Evolutionary conservation across 2,888 invertebrate species (phyloP).

Genomic region (Helobdella robusta): DNA sequence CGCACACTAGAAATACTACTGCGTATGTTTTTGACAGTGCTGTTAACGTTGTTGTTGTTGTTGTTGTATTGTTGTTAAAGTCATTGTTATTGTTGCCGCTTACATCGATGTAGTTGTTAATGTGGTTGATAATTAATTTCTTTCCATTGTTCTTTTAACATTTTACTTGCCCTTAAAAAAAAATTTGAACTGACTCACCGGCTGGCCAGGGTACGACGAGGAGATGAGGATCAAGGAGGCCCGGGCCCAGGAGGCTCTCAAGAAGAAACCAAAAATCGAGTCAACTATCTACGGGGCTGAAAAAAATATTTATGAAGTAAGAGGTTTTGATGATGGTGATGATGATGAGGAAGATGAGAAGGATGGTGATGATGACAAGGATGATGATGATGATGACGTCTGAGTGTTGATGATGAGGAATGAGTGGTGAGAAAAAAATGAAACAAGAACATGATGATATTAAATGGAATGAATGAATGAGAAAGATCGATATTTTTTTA

Average conservation of each 20-base stretch:
- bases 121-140: neutral
- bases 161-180: neutral
- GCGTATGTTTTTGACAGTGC: too few relatives aligned
- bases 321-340: slow-evolving; percentile 62
- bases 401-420: too few relatives aligned
- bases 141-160: neutral
- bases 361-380: neutral
- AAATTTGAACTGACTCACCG: too few relatives aligned
- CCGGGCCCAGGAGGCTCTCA: slow-evolving; percentile 69
- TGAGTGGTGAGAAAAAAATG: too few relatives aligned
- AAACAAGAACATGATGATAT: too few relatives aligned
- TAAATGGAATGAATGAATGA: too few relatives aligned
- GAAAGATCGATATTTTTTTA: too few relatives aligned
- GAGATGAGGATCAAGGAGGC: slow-evolving; percentile 78
- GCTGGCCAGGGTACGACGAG: slow-evolving; percentile 57
- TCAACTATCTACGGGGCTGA: slow-evolving; percentile 63
- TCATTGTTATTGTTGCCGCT: neutral
- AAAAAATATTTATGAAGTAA: slow-evolving; percentile 63
- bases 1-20: too few relatives aligned
- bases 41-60: too few relatives aligned
- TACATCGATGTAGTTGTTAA: neutral
- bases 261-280: slow-evolving; percentile 67
- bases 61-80: too few relatives aligned
- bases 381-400: too few relatives aligned
- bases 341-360: neutral